Evolutionary conservation across 2,888 invertebrate species (phyloP).

Genomic region (Isoperla grammatica): DNA sequence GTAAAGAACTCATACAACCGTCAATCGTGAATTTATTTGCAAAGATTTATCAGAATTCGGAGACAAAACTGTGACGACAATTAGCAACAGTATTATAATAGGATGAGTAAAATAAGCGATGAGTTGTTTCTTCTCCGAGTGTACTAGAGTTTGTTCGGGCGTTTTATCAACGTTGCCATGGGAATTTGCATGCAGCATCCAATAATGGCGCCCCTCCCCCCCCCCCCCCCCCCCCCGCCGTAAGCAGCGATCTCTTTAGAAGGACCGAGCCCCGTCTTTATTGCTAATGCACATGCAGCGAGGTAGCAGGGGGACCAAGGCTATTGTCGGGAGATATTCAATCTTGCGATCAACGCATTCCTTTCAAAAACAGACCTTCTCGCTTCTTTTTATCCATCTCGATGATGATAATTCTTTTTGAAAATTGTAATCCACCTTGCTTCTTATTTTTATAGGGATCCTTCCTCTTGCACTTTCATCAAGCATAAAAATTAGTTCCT

Average conservation of each 20-base stretch:
- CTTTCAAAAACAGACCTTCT: no score
- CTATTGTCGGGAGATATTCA: conserved; percentile 1
- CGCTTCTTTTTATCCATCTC: no score
- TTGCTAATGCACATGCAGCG: conserved; percentile 7
- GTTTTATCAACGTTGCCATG: conserved; percentile 29
- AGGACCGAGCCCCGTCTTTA: neutral
- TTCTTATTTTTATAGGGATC: no score
- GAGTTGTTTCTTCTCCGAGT: neutral
- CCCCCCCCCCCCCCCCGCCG: conserved; percentile 4
- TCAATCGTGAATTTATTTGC: no score
- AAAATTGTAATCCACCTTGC: no score
- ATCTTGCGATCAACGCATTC: neutral
- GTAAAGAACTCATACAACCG: no score
- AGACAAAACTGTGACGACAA: no score
- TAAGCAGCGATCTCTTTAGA: neutral
- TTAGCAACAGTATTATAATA: no score
- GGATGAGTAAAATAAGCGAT: no score
- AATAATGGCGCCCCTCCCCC: conserved; percentile 22
- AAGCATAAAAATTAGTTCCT: no score
- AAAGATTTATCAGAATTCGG: no score
- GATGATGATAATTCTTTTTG: no score
- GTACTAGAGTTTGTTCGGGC: conserved; percentile 1
- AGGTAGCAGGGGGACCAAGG: neutral
- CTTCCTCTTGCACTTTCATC: neutral
- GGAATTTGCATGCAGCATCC: conserved; percentile 30